Conservation (phyloP, 2,113 vertebrate species). For the Scomber japonicus region DNA sequence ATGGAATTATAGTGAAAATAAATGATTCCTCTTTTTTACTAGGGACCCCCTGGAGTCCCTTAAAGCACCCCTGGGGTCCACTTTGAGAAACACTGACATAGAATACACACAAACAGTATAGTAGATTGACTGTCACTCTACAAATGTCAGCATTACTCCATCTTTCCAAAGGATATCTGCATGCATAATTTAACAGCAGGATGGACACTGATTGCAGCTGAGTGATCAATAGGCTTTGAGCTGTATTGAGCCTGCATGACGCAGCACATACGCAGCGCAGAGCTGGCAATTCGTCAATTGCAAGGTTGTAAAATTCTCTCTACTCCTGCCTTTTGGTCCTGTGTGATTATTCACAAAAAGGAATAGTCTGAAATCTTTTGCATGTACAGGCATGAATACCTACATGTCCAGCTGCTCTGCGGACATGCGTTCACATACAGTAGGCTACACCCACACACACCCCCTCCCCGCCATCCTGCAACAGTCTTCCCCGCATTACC, state of each 20-base stretch:
- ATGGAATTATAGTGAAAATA: too few species aligned
- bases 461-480: slow-evolving; percentile 26
- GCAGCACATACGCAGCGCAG: slow-evolving; percentile 31
- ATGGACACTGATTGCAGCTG: slow-evolving; percentile 40
- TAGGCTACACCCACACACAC: slow-evolving; percentile 49
- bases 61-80: too few species aligned
- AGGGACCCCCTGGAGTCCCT: too few species aligned
- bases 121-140: slow-evolving; percentile 7
- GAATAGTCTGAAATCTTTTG: neutral
- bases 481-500: slow-evolving; percentile 63
- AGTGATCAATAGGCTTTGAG: slow-evolving; percentile 56
- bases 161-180: slow-evolving; percentile 28
- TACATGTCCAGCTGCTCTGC: slow-evolving; percentile 41
- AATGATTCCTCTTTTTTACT: too few species aligned
- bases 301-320: slow-evolving; percentile 36
- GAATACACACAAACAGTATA: neutral
- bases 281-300: slow-evolving; percentile 8
- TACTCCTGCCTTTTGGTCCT: slow-evolving; percentile 1
- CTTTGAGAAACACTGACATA: neutral
- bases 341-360: neutral
- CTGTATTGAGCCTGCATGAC: slow-evolving; percentile 50
- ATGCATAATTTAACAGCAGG: slow-evolving; percentile 55
- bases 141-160: slow-evolving; percentile 5
- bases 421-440: slow-evolving; percentile 45
- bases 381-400: slow-evolving; percentile 20